Percentiles rank a stretch among this genome's conserved stretches.
Evolutionary conservation across 1,140 invertebrate species (phyloP).

Genomic region (Drosophila pruinosa): DNA sequence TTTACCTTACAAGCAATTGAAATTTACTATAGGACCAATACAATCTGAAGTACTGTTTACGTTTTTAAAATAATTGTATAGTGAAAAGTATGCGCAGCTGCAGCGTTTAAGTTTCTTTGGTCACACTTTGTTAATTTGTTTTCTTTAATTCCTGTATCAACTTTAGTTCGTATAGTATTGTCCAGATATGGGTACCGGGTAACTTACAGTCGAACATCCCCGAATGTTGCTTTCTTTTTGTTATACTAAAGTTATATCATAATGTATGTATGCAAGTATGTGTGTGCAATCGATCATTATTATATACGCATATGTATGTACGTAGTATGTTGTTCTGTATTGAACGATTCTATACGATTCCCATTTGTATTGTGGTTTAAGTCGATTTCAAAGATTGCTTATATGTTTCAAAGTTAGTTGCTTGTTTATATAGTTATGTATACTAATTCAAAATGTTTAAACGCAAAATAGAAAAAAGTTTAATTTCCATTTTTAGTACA

Average conservation of each 20-base stretch:
- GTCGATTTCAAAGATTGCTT: conserved; percentile 79
- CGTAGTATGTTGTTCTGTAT: conserved; percentile 33
- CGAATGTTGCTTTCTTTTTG: too few species aligned
- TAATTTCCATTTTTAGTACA: conserved; percentile 22
- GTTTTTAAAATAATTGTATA: too few species aligned
- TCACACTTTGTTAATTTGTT: too few species aligned
- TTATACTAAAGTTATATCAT: background rate
- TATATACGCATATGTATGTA: conserved; percentile 36
- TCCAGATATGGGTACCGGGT: background rate
- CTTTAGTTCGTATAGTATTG: background rate
- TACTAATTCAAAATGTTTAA: conserved; percentile 40
- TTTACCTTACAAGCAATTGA: too few species aligned
- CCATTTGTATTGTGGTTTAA: conserved; percentile 48
- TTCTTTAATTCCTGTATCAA: too few species aligned
- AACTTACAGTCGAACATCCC: too few species aligned
- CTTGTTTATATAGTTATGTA: conserved; percentile 56
- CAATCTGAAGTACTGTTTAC: too few species aligned
- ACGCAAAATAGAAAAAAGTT: conserved; percentile 53
- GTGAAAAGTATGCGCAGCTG: too few species aligned
- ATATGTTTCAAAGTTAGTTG: conserved; percentile 77
- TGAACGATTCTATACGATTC: conserved; percentile 37
- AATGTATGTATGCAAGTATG: conserved; percentile 42
- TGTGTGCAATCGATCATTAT: too few species aligned
- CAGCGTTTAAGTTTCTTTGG: too few species aligned
- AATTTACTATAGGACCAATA: too few species aligned